phyloP scores from a whole-genome alignment of 2,888 invertebrate species.

The Lepidochitona cinerea region DNA sequence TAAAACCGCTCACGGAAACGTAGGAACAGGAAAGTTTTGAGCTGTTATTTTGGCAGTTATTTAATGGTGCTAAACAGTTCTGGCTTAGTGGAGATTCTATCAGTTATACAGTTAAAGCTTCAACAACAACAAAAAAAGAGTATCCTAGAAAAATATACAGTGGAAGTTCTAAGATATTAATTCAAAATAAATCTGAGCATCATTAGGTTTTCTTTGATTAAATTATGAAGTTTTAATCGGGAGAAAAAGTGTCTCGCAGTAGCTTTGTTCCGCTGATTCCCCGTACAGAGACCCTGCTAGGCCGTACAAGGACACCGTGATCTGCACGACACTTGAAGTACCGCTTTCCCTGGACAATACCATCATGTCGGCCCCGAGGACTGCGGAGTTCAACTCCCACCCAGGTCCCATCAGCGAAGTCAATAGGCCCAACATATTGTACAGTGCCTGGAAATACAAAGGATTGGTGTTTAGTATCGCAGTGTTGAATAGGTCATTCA shows the following conservation, averaged over 20 bases:
- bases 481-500: no score
- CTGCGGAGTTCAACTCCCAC: constrained; percentile 72
- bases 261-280: constrained; percentile 74
- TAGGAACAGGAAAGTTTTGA: no score
- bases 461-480: no score
- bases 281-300: constrained; percentile 70
- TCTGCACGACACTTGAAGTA: constrained; percentile 67
- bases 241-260: constrained; percentile 27
- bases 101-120: no score
- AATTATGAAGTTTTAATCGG: no score
- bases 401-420: constrained; percentile 74
- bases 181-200: not conserved
- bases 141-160: not conserved
- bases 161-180: not conserved
- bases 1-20: no score
- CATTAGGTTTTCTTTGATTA: not conserved
- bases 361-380: constrained; percentile 70
- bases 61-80: no score
- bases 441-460: constrained; percentile 71
- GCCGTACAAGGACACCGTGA: constrained; percentile 69
- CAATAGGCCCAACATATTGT: constrained; percentile 71
- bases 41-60: no score
- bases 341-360: constrained; percentile 65
- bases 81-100: no score
- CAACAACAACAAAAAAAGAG: not conserved